phyloP scores from a whole-genome alignment of 2,888 invertebrate species.

The Leptinotarsa rubiginosa region DNA sequence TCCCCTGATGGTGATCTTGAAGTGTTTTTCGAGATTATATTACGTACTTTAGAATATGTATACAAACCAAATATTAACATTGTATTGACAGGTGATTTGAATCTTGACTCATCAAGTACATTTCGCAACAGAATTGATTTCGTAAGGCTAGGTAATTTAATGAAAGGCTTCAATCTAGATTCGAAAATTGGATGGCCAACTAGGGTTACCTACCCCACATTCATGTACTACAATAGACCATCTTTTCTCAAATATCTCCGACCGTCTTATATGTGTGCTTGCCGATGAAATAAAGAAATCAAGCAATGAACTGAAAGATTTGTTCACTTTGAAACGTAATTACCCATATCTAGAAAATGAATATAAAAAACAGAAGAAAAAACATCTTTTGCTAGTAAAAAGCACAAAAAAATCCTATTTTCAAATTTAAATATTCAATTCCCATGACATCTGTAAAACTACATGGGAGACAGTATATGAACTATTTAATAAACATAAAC shows the following conservation, averaged over 20 bases:
- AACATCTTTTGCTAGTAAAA: too few species aligned
- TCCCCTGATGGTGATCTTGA: constrained; percentile 16
- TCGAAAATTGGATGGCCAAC: constrained; percentile 15
- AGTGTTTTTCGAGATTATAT: constrained; percentile 10
- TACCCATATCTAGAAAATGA: too few species aligned
- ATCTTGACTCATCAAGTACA: constrained; percentile 15
- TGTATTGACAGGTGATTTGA: constrained; percentile 22
- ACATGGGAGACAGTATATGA: too few species aligned
- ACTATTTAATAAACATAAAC: too few species aligned
- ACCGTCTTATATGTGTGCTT: neutral
- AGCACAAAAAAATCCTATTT: too few species aligned
- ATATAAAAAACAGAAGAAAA: too few species aligned
- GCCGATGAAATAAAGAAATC: too few species aligned
- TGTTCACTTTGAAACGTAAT: too few species aligned
- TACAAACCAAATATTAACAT: constrained; percentile 20
- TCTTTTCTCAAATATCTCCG: constrained; percentile 5
- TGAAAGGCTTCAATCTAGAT: constrained; percentile 10
- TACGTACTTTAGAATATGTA: constrained; percentile 7
- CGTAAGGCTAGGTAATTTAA: constrained; percentile 1
- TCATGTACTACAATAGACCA: constrained; percentile 11
- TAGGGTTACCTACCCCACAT: constrained; percentile 6
- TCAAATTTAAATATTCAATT: too few species aligned
- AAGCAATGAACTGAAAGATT: too few species aligned
- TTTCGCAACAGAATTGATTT: constrained; percentile 12
- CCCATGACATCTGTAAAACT: too few species aligned